Evolutionary conservation across 1,140 invertebrate species (phyloP), one percentile per base, ranked within the genome.

Genomic region (Drosophila tropicalis): DNA sequence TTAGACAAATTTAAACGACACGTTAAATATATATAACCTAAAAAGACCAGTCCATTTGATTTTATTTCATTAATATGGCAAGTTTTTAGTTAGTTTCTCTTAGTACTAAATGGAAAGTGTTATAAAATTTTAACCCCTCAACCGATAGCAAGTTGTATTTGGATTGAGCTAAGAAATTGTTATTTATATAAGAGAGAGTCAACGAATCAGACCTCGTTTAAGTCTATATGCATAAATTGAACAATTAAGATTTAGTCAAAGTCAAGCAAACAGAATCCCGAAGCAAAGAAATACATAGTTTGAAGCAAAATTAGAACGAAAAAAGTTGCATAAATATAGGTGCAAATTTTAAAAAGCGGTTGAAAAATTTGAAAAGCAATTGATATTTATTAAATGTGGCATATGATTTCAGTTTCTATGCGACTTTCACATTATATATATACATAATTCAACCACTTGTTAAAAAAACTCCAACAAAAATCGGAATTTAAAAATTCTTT

Each of bases 21-120:
- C 51, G 81, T 81, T 82, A 86, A 86, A 86, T 86, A 89, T 79
- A 87, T 84, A 89, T 73, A 87, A 82, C 84, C 84, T 87, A 89
- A 87, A 87, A 89, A 87, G 84, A 70, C 72, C 58, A 63, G 10
- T 1, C 56, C 32, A 17, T 10, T 5, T 39, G 9, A 32, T 5
- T 29, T 56, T 56, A 15, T 47, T 17, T 10, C 12, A 29, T 29
- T 29, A 29, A 29, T 5, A 0, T 29, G 29, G 29, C 29, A 29
- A 6, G 29, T 29, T 29, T 29, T 22, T 22, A n/a, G n/a, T n/a
- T n/a, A n/a, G n/a, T n/a, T n/a, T n/a, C n/a, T n/a, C n/a, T n/a
- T n/a, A n/a, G n/a, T n/a, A n/a, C n/a, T n/a, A n/a, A n/a, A n/a
- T n/a, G n/a, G n/a, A n/a, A n/a, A n/a, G n/a, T n/a, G n/a, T n/a